Evolutionary conservation across 53 echinoderm and acorn worm genomes (phyloP), one percentile per base, ranked within the genome.

Genomic region (Echinometra lucunter): DNA sequence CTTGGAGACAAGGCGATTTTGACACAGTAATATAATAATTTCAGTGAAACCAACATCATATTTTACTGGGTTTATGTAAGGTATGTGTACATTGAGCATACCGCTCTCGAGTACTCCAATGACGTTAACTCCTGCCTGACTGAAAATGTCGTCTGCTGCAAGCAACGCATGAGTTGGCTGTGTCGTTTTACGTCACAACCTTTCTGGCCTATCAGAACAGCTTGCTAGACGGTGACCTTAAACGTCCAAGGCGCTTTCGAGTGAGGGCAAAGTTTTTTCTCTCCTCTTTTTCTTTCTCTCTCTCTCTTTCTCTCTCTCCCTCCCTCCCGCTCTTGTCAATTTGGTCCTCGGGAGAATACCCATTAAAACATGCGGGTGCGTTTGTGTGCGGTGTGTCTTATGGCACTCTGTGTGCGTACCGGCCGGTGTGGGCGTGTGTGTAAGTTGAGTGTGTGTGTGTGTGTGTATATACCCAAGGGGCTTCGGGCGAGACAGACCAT

Each of bases 201-300:
- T 49, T 44, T 63, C 67, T 85, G 66, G 56, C 94, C 94, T 34
- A 94, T 94, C 94, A 94, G 63, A 82, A 23, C 35, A 21, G 25
- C 25, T 49, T 57, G 15, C 17, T 49, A 53, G 93, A 49, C 70
- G 78, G 78, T 94, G 94, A 94, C 94, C 94, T 94, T 94, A 94
- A 94, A 94, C 94, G 94, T 94, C 94, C 85, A 85, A 82, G 85
- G 85, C 25, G 94, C 83, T 94, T 57, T 75, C 80, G 30, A 78
- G 25, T 78, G 28, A 78, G 80, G 78, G 92, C 72, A 92, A 57
- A 23, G 53, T 45, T 34, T 92, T 92, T 44, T 92, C 49, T 70
- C 91, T 92, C 80, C 25, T 92, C 49, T 70, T 72, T 70, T 15
- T 47, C 85, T 28, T 18, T 49, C 28, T n/a, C 27, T 85, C 49